These are phyloP conservation scores for Tinamus guttatus DNA, from an alignment of 2,113 vertebrate genomes.

Conservation along the genomic window DNA sequence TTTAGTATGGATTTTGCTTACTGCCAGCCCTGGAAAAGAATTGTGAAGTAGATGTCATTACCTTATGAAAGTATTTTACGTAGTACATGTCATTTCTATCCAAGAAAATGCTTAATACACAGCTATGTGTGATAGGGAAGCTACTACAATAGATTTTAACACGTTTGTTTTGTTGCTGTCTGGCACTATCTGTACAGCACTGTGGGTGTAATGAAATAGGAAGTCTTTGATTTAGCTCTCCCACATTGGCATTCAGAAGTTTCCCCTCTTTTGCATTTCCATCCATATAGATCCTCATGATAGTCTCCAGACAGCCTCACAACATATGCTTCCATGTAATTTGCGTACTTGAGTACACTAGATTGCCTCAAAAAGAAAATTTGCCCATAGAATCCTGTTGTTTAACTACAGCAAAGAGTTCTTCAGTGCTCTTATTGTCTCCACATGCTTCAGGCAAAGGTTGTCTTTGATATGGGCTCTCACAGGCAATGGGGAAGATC, in stretches of 20 bases:
- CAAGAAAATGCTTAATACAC: neutral
- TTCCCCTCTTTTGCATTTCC: neutral
- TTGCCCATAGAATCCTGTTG: neutral
- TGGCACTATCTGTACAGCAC: neutral
- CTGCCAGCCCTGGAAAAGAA: neutral
- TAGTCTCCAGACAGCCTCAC: neutral
- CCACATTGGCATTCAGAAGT: neutral
- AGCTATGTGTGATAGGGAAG: neutral
- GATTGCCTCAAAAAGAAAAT: neutral
- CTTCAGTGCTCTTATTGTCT: neutral
- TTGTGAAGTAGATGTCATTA: neutral
- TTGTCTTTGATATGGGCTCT: neutral
- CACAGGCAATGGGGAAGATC: neutral
- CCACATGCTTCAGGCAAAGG: too few relatives aligned
- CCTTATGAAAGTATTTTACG: neutral
- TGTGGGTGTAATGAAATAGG: neutral
- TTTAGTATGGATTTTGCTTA: neutral
- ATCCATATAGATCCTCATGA: neutral
- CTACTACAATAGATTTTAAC: neutral
- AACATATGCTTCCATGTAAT: neutral
- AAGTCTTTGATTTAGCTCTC: neutral
- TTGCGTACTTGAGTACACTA: neutral
- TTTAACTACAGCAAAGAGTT: neutral
- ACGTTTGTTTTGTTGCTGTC: neutral
- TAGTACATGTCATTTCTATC: neutral